A percentile compares a stretch with the other conserved stretches of the same genome.
These are phyloP conservation scores for Yponomeuta plumbellus DNA, from an alignment of 2,888 invertebrate species.

Conservation along the genomic window DNA sequence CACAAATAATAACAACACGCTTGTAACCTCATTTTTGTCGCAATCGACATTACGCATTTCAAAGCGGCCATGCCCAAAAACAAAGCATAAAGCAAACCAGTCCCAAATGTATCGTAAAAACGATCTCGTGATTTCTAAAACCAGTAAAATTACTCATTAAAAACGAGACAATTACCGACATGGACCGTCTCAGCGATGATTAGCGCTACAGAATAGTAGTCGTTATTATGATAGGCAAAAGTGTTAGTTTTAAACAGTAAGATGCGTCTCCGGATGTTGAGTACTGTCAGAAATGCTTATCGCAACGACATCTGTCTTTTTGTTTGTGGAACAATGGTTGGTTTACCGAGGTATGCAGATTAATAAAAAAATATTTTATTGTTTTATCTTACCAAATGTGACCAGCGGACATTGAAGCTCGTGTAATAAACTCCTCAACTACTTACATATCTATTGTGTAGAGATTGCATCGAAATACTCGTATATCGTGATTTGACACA, in stretches of 20 bases:
- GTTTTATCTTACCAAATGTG: neutral
- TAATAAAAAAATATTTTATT: conserved; percentile 2
- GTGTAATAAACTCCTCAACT: neutral
- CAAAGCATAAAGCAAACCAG: neutral
- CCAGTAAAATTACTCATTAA: conserved; percentile 13
- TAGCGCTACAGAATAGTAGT: neutral
- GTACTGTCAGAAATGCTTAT: conserved; percentile 2
- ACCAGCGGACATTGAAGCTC: neutral
- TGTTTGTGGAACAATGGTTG: conserved; percentile 4
- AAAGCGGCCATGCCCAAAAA: neutral
- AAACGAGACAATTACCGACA: conserved; percentile 7
- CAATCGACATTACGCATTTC: too few species aligned
- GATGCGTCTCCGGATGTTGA: neutral
- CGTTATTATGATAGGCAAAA: too few species aligned
- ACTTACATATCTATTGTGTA: neutral
- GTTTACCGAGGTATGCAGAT: neutral
- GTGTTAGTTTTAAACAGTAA: too few species aligned
- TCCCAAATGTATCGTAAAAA: neutral
- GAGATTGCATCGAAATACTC: too few species aligned
- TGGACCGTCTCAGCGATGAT: neutral
- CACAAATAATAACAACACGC: too few species aligned
- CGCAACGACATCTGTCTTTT: neutral
- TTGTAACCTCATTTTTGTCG: too few species aligned
- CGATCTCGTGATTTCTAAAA: conserved; percentile 5
- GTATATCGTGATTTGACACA: too few species aligned